A percentile compares a stretch with the other conserved stretches of the same genome.
These are phyloP conservation scores for Zaprionus bogoriensis DNA, from an alignment of 2,888 invertebrate species.

Conservation along the genomic window DNA sequence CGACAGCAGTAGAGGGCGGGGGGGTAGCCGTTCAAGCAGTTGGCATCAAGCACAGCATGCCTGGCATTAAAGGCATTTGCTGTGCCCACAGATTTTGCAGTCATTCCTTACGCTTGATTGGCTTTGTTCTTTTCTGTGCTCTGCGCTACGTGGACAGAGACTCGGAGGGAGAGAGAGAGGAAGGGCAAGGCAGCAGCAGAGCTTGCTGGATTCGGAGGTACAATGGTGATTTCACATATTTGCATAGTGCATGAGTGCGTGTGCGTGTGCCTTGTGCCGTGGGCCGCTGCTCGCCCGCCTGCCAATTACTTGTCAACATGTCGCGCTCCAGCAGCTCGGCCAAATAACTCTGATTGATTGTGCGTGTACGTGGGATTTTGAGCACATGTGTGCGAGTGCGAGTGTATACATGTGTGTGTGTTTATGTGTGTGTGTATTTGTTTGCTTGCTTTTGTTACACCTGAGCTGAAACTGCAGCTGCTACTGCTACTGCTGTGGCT, in stretches of 20 bases:
- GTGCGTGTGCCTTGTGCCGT: slow-evolving; percentile 41
- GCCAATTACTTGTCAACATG: slow-evolving; percentile 64
- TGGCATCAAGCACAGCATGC: slow-evolving; percentile 31
- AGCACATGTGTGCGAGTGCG: slow-evolving; percentile 2
- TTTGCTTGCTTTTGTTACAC: not conserved
- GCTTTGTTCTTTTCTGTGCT: slow-evolving; percentile 52
- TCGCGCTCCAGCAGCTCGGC: slow-evolving; percentile 50
- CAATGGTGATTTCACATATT: slow-evolving; percentile 29
- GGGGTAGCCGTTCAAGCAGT: not conserved
- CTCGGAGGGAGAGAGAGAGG: not conserved
- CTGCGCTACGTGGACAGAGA: slow-evolving; percentile 23
- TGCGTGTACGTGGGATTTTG: slow-evolving; percentile 2
- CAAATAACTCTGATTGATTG: slow-evolving; percentile 65
- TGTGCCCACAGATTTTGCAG: slow-evolving; percentile 65
- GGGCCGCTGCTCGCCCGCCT: slow-evolving; percentile 31
- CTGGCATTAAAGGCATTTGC: slow-evolving; percentile 67
- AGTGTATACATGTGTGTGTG: too few species aligned
- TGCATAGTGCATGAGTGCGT: slow-evolving; percentile 49
- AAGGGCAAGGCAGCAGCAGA: not conserved
- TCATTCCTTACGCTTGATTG: slow-evolving; percentile 71
- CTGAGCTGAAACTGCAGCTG: not conserved
- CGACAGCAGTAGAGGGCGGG: not conserved
- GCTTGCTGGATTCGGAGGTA: too few species aligned
- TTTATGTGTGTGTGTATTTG: not conserved
- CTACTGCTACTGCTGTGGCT: too few species aligned